Percentiles rank a stretch among this genome's conserved stretches.
phyloP scores from a whole-genome alignment of 2,113 vertebrate species.

The Elephantulus edwardii region DNA sequence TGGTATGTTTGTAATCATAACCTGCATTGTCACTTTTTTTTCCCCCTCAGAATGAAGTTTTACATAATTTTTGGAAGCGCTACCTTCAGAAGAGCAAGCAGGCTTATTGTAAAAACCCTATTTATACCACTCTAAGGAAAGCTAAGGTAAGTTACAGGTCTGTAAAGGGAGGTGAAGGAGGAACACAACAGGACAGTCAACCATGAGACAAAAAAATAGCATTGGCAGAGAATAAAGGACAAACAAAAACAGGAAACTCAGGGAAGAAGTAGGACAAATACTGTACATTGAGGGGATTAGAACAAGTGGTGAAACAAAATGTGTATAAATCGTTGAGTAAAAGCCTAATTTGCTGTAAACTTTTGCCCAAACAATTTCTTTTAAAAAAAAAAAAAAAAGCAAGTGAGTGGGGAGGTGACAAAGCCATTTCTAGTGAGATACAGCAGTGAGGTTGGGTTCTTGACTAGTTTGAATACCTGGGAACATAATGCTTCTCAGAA shows the following conservation, averaged over 20 bases:
- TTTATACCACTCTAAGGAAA: slow-evolving; percentile 52
- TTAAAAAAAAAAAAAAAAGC: no score
- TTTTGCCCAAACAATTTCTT: no score
- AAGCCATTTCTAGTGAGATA: not conserved
- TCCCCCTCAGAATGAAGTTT: slow-evolving; percentile 84
- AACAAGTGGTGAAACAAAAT: no score
- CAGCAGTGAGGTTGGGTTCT: not conserved
- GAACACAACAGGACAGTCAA: no score
- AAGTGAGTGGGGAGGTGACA: not conserved
- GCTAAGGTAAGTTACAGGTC: slow-evolving; percentile 74
- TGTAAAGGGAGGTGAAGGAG: not conserved
- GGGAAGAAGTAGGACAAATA: no score
- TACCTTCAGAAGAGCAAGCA: slow-evolving; percentile 92
- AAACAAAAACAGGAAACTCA: no score
- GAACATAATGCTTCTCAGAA: not conserved
- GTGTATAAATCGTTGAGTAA: no score
- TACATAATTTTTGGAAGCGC: slow-evolving; percentile 91
- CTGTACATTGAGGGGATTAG: no score
- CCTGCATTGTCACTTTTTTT: not conserved
- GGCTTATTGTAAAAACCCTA: slow-evolving; percentile 85
- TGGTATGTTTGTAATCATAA: not conserved
- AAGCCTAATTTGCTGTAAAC: no score
- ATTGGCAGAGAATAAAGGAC: no score
- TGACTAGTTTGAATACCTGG: not conserved
- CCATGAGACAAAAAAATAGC: no score